Conservation (phyloP, 2,797 vertebrate species). For the Bucorvus abyssinicus region DNA sequence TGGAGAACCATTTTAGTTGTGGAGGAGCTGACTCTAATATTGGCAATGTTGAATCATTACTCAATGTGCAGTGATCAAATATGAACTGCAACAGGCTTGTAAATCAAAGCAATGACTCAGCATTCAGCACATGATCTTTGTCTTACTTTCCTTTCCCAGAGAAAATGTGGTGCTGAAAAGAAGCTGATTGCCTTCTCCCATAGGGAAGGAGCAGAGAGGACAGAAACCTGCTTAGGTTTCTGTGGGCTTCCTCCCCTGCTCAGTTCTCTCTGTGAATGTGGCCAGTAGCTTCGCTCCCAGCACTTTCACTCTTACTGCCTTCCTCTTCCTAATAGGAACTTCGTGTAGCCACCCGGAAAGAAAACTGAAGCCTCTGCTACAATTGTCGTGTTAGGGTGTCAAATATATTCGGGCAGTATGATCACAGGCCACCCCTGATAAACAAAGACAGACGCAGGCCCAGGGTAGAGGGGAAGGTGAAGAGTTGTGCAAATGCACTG, state of each 20-base stretch:
- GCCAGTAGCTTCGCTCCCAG: not conserved
- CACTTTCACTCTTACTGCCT: not conserved
- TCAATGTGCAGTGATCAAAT: not conserved
- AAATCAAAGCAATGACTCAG: constrained; percentile 49
- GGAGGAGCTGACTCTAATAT: not conserved
- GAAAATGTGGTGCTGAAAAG: not conserved
- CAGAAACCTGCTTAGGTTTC: not conserved
- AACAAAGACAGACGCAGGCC: not conserved
- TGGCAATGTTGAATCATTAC: not conserved
- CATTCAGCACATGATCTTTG: not conserved
- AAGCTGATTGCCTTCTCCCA: not conserved
- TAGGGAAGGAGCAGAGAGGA: not conserved
- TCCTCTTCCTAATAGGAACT: not conserved
- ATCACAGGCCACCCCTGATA: not conserved
- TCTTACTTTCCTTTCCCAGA: not conserved
- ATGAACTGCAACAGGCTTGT: not conserved
- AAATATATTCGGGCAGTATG: not conserved
- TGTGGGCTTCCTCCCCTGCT: not conserved
- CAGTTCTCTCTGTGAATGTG: not conserved
- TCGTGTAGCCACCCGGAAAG: not conserved
- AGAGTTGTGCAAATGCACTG: not conserved
- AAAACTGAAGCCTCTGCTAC: not conserved
- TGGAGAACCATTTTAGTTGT: not conserved
- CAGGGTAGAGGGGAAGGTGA: not conserved
- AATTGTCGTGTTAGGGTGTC: not conserved